Evolutionary conservation across 2,888 invertebrate genomes (phyloP).

Genomic region (Agrilus biguttatus): DNA sequence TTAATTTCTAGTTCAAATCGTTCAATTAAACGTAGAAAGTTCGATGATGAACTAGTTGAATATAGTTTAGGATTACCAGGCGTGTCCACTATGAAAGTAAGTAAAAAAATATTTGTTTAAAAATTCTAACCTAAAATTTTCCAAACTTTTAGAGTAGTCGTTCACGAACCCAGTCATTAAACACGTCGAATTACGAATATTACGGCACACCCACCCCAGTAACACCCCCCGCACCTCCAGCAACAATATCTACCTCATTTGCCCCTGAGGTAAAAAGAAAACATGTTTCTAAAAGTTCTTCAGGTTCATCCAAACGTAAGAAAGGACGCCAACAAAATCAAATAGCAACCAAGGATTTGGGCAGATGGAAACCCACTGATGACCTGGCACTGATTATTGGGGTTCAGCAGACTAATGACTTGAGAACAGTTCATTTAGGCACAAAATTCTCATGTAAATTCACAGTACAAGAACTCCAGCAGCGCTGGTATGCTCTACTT

Average conservation of each 20-base stretch:
- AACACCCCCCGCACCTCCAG: slow-evolving; percentile 25
- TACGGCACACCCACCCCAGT: slow-evolving; percentile 20
- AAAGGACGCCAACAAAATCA: slow-evolving; percentile 54
- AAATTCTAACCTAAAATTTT: too few species aligned
- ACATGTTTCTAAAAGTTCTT: slow-evolving; percentile 27
- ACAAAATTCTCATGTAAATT: slow-evolving; percentile 94
- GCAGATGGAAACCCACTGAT: slow-evolving; percentile 95
- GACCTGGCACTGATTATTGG: slow-evolving; percentile 88
- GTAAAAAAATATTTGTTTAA: not conserved
- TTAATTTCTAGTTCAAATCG: slow-evolving; percentile 60
- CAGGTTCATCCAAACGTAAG: slow-evolving; percentile 33
- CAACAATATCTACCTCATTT: slow-evolving; percentile 14
- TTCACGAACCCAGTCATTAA: slow-evolving; percentile 28
- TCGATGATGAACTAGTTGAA: slow-evolving; percentile 95
- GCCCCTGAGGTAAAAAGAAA: slow-evolving; percentile 29
- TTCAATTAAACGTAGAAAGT: slow-evolving; percentile 88
- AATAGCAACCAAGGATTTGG: slow-evolving; percentile 67
- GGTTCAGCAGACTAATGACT: slow-evolving; percentile 76
- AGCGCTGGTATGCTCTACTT: slow-evolving; percentile 89
- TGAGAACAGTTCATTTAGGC: slow-evolving; percentile 73
- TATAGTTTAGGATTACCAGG: slow-evolving; percentile 62
- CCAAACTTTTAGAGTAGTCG: slow-evolving; percentile 23
- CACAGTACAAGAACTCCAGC: slow-evolving; percentile 83
- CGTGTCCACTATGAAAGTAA: slow-evolving; percentile 27
- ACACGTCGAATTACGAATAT: slow-evolving; percentile 23